A percentile compares a stretch with the other conserved stretches of the same genome.
Evolutionary conservation across 1,140 invertebrate genomes (phyloP).

Genomic region (Drosophila fuyamai): DNA sequence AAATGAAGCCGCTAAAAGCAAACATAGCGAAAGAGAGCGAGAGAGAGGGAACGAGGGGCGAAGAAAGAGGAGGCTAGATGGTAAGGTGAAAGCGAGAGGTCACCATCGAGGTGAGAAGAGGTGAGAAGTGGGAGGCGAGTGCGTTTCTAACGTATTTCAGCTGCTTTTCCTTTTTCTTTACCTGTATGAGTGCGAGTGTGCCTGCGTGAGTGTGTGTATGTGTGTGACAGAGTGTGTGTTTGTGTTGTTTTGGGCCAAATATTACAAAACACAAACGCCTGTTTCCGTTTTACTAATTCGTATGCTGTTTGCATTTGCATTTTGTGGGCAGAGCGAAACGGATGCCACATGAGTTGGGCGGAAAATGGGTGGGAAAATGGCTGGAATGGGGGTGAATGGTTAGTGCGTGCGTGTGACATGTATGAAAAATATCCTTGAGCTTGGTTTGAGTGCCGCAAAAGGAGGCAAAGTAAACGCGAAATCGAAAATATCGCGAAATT

Average conservation of each 20-base stretch:
- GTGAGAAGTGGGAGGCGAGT: conserved; percentile 27
- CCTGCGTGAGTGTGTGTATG: conserved; percentile 2
- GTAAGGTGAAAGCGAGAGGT: conserved; percentile 39
- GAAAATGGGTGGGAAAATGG: not conserved
- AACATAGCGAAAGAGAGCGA: conserved; percentile 6
- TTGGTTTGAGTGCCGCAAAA: conserved; percentile 29
- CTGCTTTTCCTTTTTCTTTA: conserved; percentile 22
- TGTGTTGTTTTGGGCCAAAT: conserved; percentile 74
- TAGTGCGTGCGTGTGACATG: conserved; percentile 73
- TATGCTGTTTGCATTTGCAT: conserved; percentile 83
- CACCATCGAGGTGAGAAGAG: conserved; percentile 22
- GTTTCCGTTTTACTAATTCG: conserved; percentile 83
- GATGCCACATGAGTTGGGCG: conserved; percentile 20
- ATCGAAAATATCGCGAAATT: conserved; percentile 76
- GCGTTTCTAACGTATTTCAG: conserved; percentile 10
- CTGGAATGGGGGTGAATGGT: not conserved
- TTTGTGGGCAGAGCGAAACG: conserved; percentile 65
- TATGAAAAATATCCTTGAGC: conserved; percentile 77
- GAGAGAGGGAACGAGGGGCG: too few relatives aligned
- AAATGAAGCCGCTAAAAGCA: conserved; percentile 42
- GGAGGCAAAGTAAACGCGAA: conserved; percentile 58
- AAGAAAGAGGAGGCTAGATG: not conserved
- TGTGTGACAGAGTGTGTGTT: conserved; percentile 17
- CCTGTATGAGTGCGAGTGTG: conserved; percentile 2
- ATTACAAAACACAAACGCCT: conserved; percentile 83